Base-by-base conservation (phyloP, 2,113 vertebrate species). In the Xiphophorus hellerii region DNA sequence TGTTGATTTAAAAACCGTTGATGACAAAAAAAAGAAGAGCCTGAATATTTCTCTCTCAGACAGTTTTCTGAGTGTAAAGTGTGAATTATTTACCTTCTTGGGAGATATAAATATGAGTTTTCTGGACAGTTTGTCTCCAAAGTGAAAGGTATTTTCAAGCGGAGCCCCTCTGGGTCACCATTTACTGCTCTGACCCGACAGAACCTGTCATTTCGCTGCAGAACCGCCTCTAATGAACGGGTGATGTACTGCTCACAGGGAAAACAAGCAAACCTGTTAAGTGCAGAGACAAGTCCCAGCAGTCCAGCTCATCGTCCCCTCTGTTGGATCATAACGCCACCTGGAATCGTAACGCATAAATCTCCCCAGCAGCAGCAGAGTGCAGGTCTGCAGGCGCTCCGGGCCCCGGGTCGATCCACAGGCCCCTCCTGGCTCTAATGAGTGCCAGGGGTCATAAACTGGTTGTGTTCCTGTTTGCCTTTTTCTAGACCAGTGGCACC, bases 271-370 rank as follows among this genome's bases (percentile, higher is more conserved):
- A 54, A 68, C 65, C 71, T 76, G 83, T 81, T 76, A 83, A 88
- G 85, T 72, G 64, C 70, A 51, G 20, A 77, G 83, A 83, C 88
- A 81, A 90, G 90, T 84, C 89, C 51, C 54, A 85, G 83, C 90
- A 83, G 84, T 86, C 74, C 82, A 81, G 80, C 80, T 80, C 68
- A 58, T 83, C 85, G 78, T 61, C 77, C 37, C 77, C 71, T 83
- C 73, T 67, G 51, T n/a, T 10, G 51, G 51, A 73, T 88, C 84
- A 82, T 69, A 84, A 68, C 78, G 77, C 82, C 93, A 94, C 93
- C 94, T 94, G 94, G 91, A 91, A 77, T 63, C 63, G 73, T 74
- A 89, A 78, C 66, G 66, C 82, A 76, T 90, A 93, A 92, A 92
- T 92, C 84, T 89, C 28, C 10, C 81, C 90, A 88, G 89, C 83